Evolutionary conservation across 1,140 invertebrate genomes (phyloP), one percentile per base, ranked within the genome.

Genomic region (Nilaparvata lugens): DNA sequence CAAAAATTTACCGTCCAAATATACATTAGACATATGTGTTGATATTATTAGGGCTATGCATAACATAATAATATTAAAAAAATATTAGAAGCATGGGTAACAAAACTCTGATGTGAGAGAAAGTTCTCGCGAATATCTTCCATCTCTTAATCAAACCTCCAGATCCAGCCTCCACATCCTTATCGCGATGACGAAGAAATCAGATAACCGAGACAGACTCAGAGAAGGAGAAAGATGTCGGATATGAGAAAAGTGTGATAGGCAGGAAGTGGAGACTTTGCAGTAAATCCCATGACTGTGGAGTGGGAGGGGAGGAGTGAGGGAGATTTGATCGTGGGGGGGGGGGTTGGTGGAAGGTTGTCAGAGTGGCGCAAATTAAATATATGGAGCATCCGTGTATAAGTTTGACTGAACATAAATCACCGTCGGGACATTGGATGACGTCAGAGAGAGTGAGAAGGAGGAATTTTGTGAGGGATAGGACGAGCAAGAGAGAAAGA

Each of bases 361-460:
- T 25, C 56, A 42, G 57, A 60, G 28, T 43, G 42, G 57, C 43
- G 57, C 57, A 58, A 58, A 58, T 58, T 58, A 58, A 58, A 58
- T 58, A 58, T 58, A 58, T 58, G 57, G 57, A 58, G 40, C 57
- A 58, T 58, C 57, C 42, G 57, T 58, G 57, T 58, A 52, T 51
- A 58, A 58, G 57, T 58, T 58, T 58, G 57, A 58, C 57, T 58
- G 43, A 48, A 31, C 21, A 58, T 58, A 58, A 58, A 58, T 60
- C 58, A 53, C 25, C 24, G 48, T 23, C 58, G 31, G 1, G 45
- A 48, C 45, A 23, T 23, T 23, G 45, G 45, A 23, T 48, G 45
- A 48, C n/a, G 45, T 48, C 45, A 48, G 2, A 11, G 21, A 11
- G 31, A 11, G 2, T 11, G 13, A 35, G 31, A 35, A 11, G 7